phyloP scores from a whole-genome alignment of 30 jellyfish, hydroid and myxozoan species.

The Pseudorhiza aurosa region DNA sequence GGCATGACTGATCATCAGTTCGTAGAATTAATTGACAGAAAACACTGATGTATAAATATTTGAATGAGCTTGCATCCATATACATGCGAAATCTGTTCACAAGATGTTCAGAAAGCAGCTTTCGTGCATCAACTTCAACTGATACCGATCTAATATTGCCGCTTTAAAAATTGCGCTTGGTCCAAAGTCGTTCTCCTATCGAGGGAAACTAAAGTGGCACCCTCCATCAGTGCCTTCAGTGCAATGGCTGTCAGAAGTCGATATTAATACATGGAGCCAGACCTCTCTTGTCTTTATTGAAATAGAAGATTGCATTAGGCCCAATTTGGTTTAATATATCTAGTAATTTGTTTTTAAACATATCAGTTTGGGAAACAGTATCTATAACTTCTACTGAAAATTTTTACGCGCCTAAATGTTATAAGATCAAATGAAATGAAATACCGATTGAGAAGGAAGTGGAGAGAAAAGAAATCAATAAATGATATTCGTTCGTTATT shows the following conservation, averaged over 20 bases:
- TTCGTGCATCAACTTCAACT: constrained; percentile 14
- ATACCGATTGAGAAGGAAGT: no score
- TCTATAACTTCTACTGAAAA: no score
- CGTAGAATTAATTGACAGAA: no score
- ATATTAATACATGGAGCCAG: neutral
- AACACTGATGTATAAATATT: constrained; percentile 1
- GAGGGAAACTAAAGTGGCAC: constrained; percentile 10
- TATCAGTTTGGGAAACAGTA: no score
- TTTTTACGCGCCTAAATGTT: no score
- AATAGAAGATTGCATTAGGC: no score
- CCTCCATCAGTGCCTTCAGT: constrained; percentile 17
- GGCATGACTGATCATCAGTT: no score
- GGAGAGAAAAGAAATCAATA: no score
- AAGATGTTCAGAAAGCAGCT: constrained; percentile 1
- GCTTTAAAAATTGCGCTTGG: neutral
- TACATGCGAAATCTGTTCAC: constrained; percentile 24
- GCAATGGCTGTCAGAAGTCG: neutral
- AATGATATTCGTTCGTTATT: no score
- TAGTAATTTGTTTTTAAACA: no score
- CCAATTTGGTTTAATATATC: no score
- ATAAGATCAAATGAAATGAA: no score
- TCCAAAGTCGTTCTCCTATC: constrained; percentile 28
- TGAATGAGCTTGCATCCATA: constrained; percentile 33
- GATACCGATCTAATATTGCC: constrained; percentile 27
- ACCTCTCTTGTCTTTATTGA: neutral